Percentiles rank a stretch among this genome's conserved stretches.
Evolutionary conservation across 2,113 vertebrate genomes (phyloP).

Genomic region (Gopherus flavomarginatus): DNA sequence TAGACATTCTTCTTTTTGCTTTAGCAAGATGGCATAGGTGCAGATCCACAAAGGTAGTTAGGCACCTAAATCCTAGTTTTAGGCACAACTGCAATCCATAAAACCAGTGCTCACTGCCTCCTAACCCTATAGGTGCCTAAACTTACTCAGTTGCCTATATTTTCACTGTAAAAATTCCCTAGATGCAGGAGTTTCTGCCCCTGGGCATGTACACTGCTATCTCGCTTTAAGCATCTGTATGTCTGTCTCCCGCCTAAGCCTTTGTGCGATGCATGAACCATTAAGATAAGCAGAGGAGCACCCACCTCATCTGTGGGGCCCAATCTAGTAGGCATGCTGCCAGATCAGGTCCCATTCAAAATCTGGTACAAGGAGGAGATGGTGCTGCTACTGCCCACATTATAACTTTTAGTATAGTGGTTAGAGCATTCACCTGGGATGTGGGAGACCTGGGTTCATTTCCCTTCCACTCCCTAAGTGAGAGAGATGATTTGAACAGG

Average conservation of each 20-base stretch:
- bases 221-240: background rate
- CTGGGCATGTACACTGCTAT: background rate
- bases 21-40: background rate
- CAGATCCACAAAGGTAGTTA: background rate
- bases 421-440: background rate
- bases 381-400: background rate
- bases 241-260: background rate
- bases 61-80: background rate
- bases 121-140: background rate
- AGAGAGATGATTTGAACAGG: background rate
- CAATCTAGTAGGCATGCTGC: background rate
- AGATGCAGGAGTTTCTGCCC: background rate
- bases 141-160: background rate
- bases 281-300: background rate
- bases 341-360: background rate
- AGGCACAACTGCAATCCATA: background rate
- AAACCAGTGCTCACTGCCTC: background rate
- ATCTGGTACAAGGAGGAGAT: background rate
- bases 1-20: background rate
- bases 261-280: background rate
- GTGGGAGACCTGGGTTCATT: background rate
- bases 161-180: background rate
- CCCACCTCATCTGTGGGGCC: background rate
- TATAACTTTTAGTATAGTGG: background rate
- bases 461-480: background rate